Conservation (phyloP, 2,888 invertebrate genomes). For the Drosophila ustulata region DNA sequence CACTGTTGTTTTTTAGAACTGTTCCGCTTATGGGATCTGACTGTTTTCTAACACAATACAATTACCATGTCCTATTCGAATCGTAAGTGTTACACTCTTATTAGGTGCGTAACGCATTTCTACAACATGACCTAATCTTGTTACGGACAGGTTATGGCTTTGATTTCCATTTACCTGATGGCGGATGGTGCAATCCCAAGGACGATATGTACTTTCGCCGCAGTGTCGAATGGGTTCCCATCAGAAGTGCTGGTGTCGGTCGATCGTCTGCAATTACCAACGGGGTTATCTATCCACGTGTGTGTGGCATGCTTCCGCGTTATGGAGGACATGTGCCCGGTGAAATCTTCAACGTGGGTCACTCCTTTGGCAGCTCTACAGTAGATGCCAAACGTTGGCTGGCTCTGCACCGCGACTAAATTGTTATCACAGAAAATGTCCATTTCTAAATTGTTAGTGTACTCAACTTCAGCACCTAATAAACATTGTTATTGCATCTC, state of each 20-base stretch:
- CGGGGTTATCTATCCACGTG: constrained; percentile 90
- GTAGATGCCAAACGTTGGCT: constrained; percentile 91
- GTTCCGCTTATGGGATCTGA: constrained; percentile 8
- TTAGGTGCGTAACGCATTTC: neutral
- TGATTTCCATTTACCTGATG: constrained; percentile 87
- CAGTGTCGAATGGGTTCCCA: constrained; percentile 91
- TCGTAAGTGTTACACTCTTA: constrained; percentile 54
- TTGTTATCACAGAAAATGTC: neutral
- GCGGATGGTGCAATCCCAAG: constrained; percentile 90
- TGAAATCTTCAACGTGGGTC: constrained; percentile 89
- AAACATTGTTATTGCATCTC: constrained; percentile 30
- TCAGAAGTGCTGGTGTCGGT: constrained; percentile 76
- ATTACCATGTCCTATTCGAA: constrained; percentile 60
- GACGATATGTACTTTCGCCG: constrained; percentile 90
- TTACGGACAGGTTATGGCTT: constrained; percentile 59
- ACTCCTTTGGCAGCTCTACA: constrained; percentile 91
- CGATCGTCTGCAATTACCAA: constrained; percentile 72
- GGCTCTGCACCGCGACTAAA: constrained; percentile 82
- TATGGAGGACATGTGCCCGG: constrained; percentile 93
- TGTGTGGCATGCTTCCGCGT: constrained; percentile 91
- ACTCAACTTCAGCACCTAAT: constrained; percentile 11
- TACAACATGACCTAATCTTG: neutral
- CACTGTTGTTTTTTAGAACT: constrained; percentile 28
- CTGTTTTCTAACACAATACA: constrained; percentile 1
- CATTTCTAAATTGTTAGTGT: constrained; percentile 22